These are phyloP conservation scores for Lepidothrix coronata DNA, from an alignment of 2,113 vertebrate genomes.

Conservation along the genomic window DNA sequence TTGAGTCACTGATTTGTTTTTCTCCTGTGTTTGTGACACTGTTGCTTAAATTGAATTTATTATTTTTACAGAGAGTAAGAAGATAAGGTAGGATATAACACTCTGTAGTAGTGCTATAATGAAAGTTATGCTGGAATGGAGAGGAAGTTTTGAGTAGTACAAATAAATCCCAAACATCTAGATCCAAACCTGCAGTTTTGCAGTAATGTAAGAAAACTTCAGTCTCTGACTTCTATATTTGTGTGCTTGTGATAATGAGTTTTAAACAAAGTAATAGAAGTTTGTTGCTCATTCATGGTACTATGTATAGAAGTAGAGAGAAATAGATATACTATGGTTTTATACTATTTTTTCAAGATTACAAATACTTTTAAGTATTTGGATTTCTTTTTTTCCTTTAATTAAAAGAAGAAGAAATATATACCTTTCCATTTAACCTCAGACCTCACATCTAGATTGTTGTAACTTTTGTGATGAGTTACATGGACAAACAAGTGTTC, in stretches of 20 bases:
- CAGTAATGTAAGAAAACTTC: background rate
- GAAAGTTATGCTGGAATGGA: background rate
- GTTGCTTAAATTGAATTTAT: background rate
- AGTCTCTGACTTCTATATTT: background rate
- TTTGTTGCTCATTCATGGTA: background rate
- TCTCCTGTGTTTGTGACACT: background rate
- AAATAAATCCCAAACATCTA: background rate
- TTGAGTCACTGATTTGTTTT: constrained; percentile 30
- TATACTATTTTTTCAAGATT: background rate
- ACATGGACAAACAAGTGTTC: background rate
- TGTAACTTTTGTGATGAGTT: background rate
- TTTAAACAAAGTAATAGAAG: background rate
- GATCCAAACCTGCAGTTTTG: background rate
- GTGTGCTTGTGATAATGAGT: background rate
- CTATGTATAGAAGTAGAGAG: background rate
- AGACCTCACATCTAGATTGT: background rate
- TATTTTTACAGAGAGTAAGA: background rate
- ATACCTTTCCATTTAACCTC: background rate
- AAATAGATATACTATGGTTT: background rate
- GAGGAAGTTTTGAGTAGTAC: background rate
- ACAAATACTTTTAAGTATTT: background rate
- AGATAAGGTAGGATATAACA: background rate
- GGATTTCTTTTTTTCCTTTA: background rate
- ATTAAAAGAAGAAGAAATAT: background rate
- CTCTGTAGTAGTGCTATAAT: background rate